A percentile compares a stretch with the other conserved stretches of the same genome.
Conservation (phyloP, 2,888 invertebrate species). For the Euplagia quadripunctaria region DNA sequence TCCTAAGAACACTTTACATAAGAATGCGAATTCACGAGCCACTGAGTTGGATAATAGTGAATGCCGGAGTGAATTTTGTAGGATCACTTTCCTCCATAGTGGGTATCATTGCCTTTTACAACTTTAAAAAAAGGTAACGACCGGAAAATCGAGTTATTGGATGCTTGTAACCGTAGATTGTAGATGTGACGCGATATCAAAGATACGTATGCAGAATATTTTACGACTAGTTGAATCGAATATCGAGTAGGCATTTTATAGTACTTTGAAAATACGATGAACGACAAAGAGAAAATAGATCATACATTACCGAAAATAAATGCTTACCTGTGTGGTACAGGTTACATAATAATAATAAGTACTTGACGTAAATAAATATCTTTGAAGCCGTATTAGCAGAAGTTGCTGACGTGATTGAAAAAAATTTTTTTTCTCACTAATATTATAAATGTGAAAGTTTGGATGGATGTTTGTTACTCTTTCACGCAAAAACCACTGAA, state of each 20-base stretch:
- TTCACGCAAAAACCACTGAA: no score
- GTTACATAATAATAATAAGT: no score
- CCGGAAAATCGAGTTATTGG: constrained; percentile 70
- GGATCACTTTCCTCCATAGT: constrained; percentile 58
- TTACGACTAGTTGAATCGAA: neutral
- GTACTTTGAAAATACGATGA: neutral
- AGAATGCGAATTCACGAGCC: constrained; percentile 78
- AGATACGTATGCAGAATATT: neutral
- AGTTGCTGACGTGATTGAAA: no score
- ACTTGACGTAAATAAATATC: no score
- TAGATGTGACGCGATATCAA: constrained; percentile 27
- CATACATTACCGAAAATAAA: no score
- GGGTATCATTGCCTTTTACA: constrained; percentile 53
- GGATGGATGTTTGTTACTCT: no score
- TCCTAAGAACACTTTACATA: constrained; percentile 76
- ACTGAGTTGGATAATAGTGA: constrained; percentile 82
- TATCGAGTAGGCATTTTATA: neutral
- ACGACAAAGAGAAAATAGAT: no score
- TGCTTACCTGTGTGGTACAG: no score
- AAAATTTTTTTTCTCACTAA: no score
- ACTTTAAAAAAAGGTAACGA: constrained; percentile 65
- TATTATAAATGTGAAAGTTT: no score
- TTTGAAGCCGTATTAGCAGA: no score
- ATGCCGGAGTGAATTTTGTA: constrained; percentile 66
- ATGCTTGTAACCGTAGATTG: constrained; percentile 37